Percentiles rank a stretch among this genome's conserved stretches.
phyloP scores from a whole-genome alignment of 2,113 vertebrate genomes.

The Chaetura pelagica region DNA sequence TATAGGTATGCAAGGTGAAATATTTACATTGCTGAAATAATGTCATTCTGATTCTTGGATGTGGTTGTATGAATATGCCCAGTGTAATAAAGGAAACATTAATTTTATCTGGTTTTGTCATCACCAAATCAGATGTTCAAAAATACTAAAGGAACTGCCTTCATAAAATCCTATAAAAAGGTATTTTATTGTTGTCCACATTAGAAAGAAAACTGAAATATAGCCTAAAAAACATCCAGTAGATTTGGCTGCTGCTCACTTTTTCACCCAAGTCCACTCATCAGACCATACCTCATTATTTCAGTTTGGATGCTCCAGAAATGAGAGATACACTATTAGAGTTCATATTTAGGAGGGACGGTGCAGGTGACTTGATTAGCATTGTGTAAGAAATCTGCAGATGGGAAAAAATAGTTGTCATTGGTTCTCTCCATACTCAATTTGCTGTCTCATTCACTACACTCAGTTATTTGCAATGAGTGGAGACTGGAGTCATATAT shows the following conservation, averaged over 20 bases:
- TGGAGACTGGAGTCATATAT: background rate
- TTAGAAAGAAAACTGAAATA: background rate
- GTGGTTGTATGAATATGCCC: background rate
- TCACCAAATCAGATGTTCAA: background rate
- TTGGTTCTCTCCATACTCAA: background rate
- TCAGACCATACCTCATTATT: background rate
- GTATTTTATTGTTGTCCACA: background rate
- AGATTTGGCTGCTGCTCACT: background rate
- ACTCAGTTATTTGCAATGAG: background rate
- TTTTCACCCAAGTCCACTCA: background rate
- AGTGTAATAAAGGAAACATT: background rate
- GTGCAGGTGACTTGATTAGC: background rate
- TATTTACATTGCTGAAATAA: background rate
- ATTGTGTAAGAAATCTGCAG: background rate
- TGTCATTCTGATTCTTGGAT: background rate
- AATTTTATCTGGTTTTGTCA: background rate
- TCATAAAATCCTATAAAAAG: background rate
- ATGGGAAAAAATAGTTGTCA: background rate
- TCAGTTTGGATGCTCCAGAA: background rate
- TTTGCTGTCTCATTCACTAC: background rate
- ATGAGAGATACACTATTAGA: background rate
- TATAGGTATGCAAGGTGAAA: background rate
- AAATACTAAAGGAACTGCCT: background rate
- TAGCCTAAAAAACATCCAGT: background rate
- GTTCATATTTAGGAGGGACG: background rate